Percentiles rank a stretch among this genome's conserved stretches.
Evolutionary conservation across 2,797 vertebrate genomes (phyloP).

Genomic region (Rachycentron canadum): DNA sequence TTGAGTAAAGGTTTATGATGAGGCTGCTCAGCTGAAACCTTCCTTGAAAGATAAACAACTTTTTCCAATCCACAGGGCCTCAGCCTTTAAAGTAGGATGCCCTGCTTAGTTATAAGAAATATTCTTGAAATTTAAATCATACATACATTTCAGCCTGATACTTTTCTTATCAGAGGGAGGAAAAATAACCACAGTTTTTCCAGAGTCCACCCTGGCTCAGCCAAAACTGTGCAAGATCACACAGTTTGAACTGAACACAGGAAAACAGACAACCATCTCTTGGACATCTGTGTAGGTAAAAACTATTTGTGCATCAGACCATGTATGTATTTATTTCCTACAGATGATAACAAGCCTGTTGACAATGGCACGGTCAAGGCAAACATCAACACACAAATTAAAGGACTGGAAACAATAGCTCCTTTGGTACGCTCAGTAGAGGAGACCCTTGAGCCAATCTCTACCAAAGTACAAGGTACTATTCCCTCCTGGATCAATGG

Average conservation of each 20-base stretch:
- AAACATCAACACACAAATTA: slow-evolving; percentile 20
- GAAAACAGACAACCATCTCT: neutral
- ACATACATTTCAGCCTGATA: neutral
- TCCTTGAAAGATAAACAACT: neutral
- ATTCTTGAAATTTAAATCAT: neutral
- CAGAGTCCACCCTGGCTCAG: neutral
- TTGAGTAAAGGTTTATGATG: neutral
- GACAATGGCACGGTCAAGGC: slow-evolving; percentile 50
- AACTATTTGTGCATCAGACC: neutral
- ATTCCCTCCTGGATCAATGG: slow-evolving; percentile 93
- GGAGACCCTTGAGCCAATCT: slow-evolving; percentile 87
- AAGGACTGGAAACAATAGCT: slow-evolving; percentile 85
- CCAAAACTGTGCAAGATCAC: neutral
- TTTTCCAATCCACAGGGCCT: neutral
- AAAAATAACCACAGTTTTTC: neutral
- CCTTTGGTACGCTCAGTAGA: slow-evolving; percentile 85
- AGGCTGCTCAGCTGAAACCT: neutral
- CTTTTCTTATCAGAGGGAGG: neutral
- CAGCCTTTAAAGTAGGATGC: neutral
- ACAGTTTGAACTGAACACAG: neutral
- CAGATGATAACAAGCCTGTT: slow-evolving; percentile 40
- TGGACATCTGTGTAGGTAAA: neutral
- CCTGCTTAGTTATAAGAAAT: neutral
- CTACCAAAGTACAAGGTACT: slow-evolving; percentile 83
- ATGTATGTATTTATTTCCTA: slow-evolving; percentile 5